Conservation (phyloP, 2,113 vertebrate species). For the Tupaia tana region DNA sequence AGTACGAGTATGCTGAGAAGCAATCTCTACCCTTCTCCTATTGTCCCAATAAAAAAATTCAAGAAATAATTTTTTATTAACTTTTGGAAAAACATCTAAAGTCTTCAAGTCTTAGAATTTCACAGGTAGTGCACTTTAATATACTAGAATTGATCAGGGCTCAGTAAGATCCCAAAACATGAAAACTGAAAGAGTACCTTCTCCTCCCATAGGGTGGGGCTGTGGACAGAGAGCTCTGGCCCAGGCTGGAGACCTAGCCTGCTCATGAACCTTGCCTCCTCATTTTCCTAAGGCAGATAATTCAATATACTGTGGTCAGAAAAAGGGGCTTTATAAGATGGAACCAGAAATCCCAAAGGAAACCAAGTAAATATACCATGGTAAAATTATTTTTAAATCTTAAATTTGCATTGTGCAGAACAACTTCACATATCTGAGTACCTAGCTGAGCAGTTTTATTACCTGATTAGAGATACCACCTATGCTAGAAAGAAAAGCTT, state of each 20-base stretch:
- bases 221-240: neutral
- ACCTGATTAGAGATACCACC: neutral
- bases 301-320: neutral
- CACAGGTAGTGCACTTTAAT: neutral
- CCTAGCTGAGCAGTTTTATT: constrained; percentile 7
- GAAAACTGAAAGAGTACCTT: neutral
- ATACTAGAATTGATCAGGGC: neutral
- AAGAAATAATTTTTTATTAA: constrained; percentile 20
- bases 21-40: neutral
- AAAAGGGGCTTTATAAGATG: neutral
- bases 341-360: constrained; percentile 15
- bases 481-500: neutral
- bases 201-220: neutral
- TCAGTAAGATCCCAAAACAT: neutral
- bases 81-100: constrained; percentile 29
- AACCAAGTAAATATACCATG: neutral
- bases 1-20: neutral
- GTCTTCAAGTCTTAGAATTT: neutral
- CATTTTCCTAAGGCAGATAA: neutral
- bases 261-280: neutral
- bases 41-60: constrained; percentile 28
- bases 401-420: constrained; percentile 43
- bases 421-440: neutral
- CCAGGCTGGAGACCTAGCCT: neutral
- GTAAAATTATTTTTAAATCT: neutral